Base-by-base conservation (phyloP, 2,797 vertebrate species). In the Tragelaphus eurycerus region DNA sequence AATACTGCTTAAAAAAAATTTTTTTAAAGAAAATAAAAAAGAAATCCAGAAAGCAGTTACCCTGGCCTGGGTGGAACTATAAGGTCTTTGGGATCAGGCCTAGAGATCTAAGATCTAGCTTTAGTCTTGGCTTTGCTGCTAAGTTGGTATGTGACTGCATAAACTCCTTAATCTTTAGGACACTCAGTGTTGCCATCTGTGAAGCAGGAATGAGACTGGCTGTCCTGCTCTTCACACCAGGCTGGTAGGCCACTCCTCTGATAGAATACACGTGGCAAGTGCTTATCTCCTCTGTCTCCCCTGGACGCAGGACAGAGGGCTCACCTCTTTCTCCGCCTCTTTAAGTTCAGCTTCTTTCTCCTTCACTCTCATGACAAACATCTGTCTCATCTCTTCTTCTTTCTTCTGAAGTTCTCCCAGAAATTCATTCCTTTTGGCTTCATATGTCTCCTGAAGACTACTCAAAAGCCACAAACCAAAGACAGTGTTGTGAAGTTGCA, bases 341-440 rank as follows among this genome's bases (percentile, higher is more conserved):
- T 99, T 99, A 85, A 99, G 60, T 92, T 99, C 99, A 11, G 99
- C 98, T 96, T 99, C 99, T 97, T 99, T 99, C 96, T 99, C 99
- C 91, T 99, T 99, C 87, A 99, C 99, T 79, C 99, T 98, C 99
- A 99, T 99, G 85, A 99, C 99, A 7, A 99, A 99, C 99, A 99
- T 99, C 90, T 99, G 99, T 86, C 99, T 99, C 99, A 99, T 99
- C 87, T 99, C 99, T 1, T 99, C 99, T 94, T 99, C 99, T 93
- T 99, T 99, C 97, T 98, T 99, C 98, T 99, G 99, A 43, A 99
- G 98, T 2, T 99, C 99, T 0, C 99, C 99, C 98, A 99, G 97
- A 96, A 99, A 99, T 93, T 99, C 99, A 0, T 99, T 99, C 93
- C 99, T 99, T 98, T 99, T 99, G 0, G 99, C 99, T 98, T 99